Evolutionary conservation across 2,797 vertebrate species (phyloP).

Genomic region (Enteromius paludinosus): DNA sequence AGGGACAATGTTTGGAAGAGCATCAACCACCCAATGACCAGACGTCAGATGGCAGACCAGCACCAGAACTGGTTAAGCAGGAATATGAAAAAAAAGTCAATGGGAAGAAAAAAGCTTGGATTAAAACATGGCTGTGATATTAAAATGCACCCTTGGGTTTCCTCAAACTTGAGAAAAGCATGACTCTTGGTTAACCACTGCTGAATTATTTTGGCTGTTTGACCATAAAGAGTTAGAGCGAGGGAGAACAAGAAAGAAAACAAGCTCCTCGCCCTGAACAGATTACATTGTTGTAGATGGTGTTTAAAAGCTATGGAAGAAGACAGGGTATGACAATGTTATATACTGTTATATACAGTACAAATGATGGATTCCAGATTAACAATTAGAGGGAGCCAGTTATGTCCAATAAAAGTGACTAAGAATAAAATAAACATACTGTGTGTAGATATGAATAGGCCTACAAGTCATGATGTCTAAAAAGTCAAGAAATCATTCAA

Average conservation of each 20-base stretch:
- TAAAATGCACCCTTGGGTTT: slow-evolving; percentile 28
- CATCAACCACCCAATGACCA: slow-evolving; percentile 46
- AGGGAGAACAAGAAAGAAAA: slow-evolving; percentile 61
- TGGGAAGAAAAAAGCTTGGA: slow-evolving; percentile 13
- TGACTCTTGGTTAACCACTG: slow-evolving; percentile 55
- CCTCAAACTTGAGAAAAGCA: slow-evolving; percentile 46
- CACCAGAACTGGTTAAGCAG: slow-evolving; percentile 29
- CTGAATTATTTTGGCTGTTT: slow-evolving; percentile 46
- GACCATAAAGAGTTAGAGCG: slow-evolving; percentile 44
- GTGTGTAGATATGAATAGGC: not conserved
- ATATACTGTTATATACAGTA: not conserved
- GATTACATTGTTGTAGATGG: slow-evolving; percentile 15
- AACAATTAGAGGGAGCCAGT: not conserved
- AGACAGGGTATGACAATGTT: not conserved
- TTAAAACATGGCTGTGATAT: slow-evolving; percentile 35
- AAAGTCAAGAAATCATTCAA: slow-evolving; percentile 4
- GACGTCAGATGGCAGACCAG: slow-evolving; percentile 36
- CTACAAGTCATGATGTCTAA: not conserved
- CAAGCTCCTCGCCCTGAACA: slow-evolving; percentile 46
- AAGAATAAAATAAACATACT: not conserved
- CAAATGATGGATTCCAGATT: not conserved
- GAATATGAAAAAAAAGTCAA: not conserved
- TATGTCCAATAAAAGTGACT: not conserved
- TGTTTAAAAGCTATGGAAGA: slow-evolving; percentile 15
- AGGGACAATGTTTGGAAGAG: slow-evolving; percentile 53